phyloP scores from a whole-genome alignment of 2,113 vertebrate genomes.

The Mormyrus iriodes region DNA sequence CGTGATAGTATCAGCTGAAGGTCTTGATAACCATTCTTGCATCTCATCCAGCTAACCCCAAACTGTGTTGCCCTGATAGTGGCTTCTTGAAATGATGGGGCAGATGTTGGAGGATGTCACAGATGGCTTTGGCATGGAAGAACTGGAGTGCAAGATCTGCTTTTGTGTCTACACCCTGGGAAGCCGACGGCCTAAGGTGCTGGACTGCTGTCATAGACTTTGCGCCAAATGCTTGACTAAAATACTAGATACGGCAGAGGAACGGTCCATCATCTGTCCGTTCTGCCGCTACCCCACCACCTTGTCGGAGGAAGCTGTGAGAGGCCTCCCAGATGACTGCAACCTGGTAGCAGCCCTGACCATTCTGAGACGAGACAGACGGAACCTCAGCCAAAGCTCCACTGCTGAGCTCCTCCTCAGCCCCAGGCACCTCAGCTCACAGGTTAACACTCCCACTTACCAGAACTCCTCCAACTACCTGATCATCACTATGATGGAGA shows the following conservation, averaged over 20 bases:
- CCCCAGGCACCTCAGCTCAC: slow-evolving; percentile 67
- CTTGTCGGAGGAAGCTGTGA: slow-evolving; percentile 65
- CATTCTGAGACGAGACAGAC: slow-evolving; percentile 62
- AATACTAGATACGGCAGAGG: slow-evolving; percentile 69
- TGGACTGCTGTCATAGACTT: slow-evolving; percentile 71
- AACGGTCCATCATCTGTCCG: slow-evolving; percentile 66
- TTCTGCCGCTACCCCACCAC: slow-evolving; percentile 73
- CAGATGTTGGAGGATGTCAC: slow-evolving; percentile 48
- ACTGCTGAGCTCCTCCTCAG: slow-evolving; percentile 69
- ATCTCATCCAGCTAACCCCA: neutral
- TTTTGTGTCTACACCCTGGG: slow-evolving; percentile 71
- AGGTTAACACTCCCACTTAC: slow-evolving; percentile 64
- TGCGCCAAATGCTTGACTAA: slow-evolving; percentile 76
- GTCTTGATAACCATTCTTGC: neutral
- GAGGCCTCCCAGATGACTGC: slow-evolving; percentile 71
- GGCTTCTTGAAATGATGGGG: slow-evolving; percentile 50
- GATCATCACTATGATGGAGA: slow-evolving; percentile 76
- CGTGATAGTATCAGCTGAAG: neutral
- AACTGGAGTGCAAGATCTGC: slow-evolving; percentile 78
- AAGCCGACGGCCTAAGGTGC: slow-evolving; percentile 70
- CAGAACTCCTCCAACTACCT: slow-evolving; percentile 63
- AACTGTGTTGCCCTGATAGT: neutral
- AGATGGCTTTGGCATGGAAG: slow-evolving; percentile 60
- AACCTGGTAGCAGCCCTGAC: slow-evolving; percentile 70
- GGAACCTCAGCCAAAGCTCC: slow-evolving; percentile 60